Conservation (phyloP, 2,113 vertebrate genomes). For the Psephotus haematonotus region DNA sequence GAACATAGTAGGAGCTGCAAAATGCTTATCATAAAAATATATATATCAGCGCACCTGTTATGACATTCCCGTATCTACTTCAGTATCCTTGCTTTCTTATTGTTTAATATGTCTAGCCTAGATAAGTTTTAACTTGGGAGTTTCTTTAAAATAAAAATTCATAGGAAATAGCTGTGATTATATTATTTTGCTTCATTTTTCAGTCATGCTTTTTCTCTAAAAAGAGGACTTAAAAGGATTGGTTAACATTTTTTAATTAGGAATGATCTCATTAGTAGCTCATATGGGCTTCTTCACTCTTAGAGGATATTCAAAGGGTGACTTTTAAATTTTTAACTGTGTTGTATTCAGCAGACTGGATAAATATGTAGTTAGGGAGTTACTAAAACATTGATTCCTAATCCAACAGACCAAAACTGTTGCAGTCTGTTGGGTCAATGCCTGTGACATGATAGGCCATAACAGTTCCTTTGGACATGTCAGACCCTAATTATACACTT, state of each 20-base stretch:
- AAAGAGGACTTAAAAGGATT: neutral
- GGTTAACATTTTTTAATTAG: neutral
- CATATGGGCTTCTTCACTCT: neutral
- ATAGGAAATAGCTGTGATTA: neutral
- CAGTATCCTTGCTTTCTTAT: neutral
- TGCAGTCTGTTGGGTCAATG: slow-evolving; percentile 40
- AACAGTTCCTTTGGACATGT: slow-evolving; percentile 65
- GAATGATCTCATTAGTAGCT: neutral
- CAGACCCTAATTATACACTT: slow-evolving; percentile 62
- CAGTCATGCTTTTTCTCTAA: neutral
- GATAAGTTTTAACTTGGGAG: neutral
- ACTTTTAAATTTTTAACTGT: neutral
- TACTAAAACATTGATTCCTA: slow-evolving; percentile 59
- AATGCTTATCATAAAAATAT: neutral
- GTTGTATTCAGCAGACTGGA: slow-evolving; percentile 41
- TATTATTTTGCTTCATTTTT: neutral
- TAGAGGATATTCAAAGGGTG: neutral
- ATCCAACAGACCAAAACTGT: slow-evolving; percentile 56
- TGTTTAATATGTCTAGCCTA: neutral
- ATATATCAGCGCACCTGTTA: neutral
- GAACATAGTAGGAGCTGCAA: neutral
- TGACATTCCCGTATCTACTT: neutral
- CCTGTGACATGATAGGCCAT: slow-evolving; percentile 43
- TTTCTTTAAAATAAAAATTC: neutral
- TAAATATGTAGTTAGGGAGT: slow-evolving; percentile 50